Conservation (phyloP, 2,888 invertebrate species). For the Drosophila sordidula region DNA sequence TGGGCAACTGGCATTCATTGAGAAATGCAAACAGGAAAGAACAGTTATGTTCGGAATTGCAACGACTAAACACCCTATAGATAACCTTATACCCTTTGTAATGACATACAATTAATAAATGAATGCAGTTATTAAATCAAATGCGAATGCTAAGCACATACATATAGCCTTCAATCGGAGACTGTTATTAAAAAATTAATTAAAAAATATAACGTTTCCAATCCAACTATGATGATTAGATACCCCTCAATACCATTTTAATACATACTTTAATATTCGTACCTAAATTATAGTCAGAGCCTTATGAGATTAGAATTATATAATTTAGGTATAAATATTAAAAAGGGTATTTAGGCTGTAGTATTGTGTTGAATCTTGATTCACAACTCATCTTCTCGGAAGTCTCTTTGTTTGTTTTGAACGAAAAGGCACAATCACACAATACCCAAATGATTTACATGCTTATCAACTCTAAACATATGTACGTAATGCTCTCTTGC, state of each 20-base stretch:
- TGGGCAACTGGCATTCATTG: slow-evolving; percentile 4
- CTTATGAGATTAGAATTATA: background rate
- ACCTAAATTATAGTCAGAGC: too few relatives aligned
- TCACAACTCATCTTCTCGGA: background rate
- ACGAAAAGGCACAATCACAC: slow-evolving; percentile 1
- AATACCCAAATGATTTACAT: slow-evolving; percentile 37
- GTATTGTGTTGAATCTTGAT: background rate
- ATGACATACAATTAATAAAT: too few relatives aligned
- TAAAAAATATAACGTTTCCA: too few relatives aligned
- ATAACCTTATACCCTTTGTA: too few relatives aligned
- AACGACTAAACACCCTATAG: background rate
- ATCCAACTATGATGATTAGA: background rate
- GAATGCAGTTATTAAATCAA: too few relatives aligned
- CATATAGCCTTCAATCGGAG: too few relatives aligned
- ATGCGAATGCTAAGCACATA: too few relatives aligned
- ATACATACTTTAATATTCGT: too few relatives aligned
- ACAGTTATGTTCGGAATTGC: background rate
- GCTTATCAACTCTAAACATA: slow-evolving; percentile 37
- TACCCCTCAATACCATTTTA: too few relatives aligned
- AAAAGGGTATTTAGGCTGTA: background rate
- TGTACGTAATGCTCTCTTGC: slow-evolving; percentile 3
- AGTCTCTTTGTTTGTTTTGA: slow-evolving; percentile 5
- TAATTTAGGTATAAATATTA: background rate
- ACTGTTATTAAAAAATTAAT: too few relatives aligned
- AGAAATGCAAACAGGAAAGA: background rate